Evolutionary conservation across 2,113 vertebrate genomes (phyloP).

Genomic region (Gorsachius goisagi): DNA sequence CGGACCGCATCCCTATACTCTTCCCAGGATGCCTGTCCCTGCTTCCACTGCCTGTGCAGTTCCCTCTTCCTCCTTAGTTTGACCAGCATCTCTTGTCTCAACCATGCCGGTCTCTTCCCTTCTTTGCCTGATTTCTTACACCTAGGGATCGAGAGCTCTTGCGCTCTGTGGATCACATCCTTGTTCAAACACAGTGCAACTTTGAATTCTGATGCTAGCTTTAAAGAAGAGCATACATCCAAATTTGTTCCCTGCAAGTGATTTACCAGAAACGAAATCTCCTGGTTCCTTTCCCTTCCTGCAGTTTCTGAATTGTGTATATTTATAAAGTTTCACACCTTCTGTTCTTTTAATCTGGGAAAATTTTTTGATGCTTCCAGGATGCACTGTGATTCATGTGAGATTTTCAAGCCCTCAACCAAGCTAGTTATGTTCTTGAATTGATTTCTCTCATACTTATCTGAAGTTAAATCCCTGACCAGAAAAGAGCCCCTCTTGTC

Average conservation of each 20-base stretch:
- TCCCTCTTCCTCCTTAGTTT: no score
- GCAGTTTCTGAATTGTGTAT: not conserved
- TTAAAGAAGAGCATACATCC: not conserved
- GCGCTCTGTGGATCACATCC: no score
- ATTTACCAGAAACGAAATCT: not conserved
- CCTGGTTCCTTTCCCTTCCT: not conserved
- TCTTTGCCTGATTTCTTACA: no score
- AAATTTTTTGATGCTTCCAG: not conserved
- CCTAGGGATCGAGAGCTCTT: no score
- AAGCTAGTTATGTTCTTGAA: not conserved
- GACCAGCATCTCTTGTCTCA: no score
- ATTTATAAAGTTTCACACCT: not conserved
- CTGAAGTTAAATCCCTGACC: not conserved
- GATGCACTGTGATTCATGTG: not conserved
- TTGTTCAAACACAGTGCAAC: not conserved
- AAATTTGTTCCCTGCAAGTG: not conserved
- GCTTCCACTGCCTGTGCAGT: no score
- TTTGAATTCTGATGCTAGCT: not conserved
- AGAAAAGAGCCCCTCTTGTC: not conserved
- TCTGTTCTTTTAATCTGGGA: not conserved
- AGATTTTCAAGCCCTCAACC: not conserved
- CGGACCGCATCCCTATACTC: no score
- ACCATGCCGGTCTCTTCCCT: no score
- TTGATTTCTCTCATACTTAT: not conserved
- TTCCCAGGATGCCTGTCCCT: no score